Conservation (phyloP, 2,888 invertebrate genomes). For the Pharmacophagus antenor region DNA sequence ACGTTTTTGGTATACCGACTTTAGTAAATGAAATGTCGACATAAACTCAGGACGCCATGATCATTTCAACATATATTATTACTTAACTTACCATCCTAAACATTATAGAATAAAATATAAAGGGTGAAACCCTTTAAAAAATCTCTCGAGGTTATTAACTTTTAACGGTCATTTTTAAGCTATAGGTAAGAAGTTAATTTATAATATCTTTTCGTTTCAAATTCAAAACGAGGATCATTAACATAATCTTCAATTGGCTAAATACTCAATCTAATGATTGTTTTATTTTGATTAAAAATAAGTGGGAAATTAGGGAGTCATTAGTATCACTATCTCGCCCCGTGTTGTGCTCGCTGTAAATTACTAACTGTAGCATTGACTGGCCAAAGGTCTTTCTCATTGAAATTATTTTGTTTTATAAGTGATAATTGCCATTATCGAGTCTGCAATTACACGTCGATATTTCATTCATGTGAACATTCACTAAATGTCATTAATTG, state of each 20-base stretch:
- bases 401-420: constrained; percentile 28
- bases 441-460: constrained; percentile 2
- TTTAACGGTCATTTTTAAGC: background rate
- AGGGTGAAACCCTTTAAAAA: constrained; percentile 9
- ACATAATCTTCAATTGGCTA: no score
- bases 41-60: no score
- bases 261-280: background rate
- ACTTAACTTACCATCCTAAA: background rate
- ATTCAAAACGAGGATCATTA: background rate
- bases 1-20: no score
- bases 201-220: background rate
- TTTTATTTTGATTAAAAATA: background rate
- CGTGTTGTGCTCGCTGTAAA: constrained; percentile 22
- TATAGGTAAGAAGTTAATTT: background rate
- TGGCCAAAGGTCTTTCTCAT: constrained; percentile 24
- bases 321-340: constrained; percentile 10
- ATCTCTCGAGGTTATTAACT: constrained; percentile 4
- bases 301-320: background rate
- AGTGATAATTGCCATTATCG: constrained; percentile 25
- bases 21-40: no score
- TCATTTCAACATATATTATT: background rate
- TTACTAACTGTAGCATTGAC: constrained; percentile 20
- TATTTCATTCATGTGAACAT: constrained; percentile 13
- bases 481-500: background rate
- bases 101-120: background rate